phyloP scores from a whole-genome alignment of 2,888 invertebrate species.

The Hymenopus coronatus region DNA sequence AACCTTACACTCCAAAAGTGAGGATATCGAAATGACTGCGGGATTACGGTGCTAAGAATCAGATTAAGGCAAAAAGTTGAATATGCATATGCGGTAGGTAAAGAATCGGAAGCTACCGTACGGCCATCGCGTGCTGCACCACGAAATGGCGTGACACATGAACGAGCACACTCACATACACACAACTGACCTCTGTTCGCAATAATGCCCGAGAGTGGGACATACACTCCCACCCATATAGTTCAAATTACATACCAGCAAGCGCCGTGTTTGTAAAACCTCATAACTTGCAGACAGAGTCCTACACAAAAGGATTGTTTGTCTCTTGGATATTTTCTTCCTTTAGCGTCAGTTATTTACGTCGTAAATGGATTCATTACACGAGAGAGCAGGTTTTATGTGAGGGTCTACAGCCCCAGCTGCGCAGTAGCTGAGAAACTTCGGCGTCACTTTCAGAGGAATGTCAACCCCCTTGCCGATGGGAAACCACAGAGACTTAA shows the following conservation, averaged over 20 bases:
- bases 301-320: neutral
- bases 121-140: neutral
- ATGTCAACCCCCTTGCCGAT: too few relatives aligned
- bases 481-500: too few relatives aligned
- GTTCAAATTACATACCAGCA: neutral
- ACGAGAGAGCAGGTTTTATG: neutral
- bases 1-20: too few relatives aligned
- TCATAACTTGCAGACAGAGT: neutral
- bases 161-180: neutral
- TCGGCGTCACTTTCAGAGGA: too few relatives aligned
- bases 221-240: neutral
- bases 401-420: too few relatives aligned
- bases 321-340: neutral
- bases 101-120: neutral
- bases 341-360: neutral
- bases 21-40: neutral
- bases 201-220: neutral
- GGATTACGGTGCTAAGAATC: neutral
- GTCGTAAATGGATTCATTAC: neutral
- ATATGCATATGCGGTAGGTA: neutral
- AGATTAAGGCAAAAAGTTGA: neutral
- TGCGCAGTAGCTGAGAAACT: neutral
- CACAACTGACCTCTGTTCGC: neutral
- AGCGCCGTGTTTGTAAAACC: neutral
- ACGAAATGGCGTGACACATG: neutral